Evolutionary conservation across 2,113 vertebrate genomes (phyloP).

Genomic region (Tyrannus savana): DNA sequence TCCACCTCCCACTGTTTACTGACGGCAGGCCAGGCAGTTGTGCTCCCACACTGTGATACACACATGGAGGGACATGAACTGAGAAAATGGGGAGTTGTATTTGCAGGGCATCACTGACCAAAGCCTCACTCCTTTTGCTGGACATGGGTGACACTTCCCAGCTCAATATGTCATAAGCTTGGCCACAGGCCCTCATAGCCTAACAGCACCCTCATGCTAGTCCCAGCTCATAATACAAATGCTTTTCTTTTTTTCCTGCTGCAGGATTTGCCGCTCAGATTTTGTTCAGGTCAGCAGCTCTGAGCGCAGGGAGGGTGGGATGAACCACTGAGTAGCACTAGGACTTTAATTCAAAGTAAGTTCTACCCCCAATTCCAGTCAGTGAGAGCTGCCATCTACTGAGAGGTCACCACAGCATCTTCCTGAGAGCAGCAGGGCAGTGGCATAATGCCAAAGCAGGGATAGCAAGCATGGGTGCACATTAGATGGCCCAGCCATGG

Average conservation of each 20-base stretch:
- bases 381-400: neutral
- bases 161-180: neutral
- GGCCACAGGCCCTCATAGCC: neutral
- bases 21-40: neutral
- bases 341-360: neutral
- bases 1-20: neutral
- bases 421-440: neutral
- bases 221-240: neutral
- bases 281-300: neutral
- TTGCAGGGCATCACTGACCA: neutral
- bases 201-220: neutral
- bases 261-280: neutral
- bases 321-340: neutral
- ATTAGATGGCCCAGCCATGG: neutral
- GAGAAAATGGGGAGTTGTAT: rapidly evolving
- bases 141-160: neutral
- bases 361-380: neutral
- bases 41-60: neutral
- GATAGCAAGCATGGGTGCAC: neutral
- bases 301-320: neutral
- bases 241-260: neutral
- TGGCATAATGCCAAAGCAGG: neutral
- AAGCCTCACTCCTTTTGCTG: neutral
- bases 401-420: rapidly evolving
- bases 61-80: rapidly evolving